Base-by-base conservation (phyloP, 2,797 vertebrate species). In the Scolopax bukidnonensis region DNA sequence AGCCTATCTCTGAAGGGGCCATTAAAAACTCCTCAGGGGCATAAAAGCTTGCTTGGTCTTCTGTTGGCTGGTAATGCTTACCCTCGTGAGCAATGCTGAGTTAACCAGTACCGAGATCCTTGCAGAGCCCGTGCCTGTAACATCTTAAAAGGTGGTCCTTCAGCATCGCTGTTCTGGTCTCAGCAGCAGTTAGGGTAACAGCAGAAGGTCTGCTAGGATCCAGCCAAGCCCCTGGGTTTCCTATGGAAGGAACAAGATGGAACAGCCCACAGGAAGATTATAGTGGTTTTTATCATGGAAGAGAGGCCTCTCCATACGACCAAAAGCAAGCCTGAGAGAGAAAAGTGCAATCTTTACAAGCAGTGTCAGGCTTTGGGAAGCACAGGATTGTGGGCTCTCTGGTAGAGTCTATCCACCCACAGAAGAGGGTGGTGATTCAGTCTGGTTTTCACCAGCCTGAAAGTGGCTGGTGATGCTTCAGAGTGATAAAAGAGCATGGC, bases 261-360 rank as follows among this genome's bases (percentile, higher is more conserved):
- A 73, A 25, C 19, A 73, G 36, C 3, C 36, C 13, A 3, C 1
- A 2, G 27, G 4, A 15, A 48, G 15, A 14, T 32, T 4, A 8
- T 0, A 0, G 11, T 27, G 16, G 11, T 33, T 24, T 38, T 2
- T 7, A 2, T 10, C 7, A 3, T 11, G 12, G 65, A 30, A 61
- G 10, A 24, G 69, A 36, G 10, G 20, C 4, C 3, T 73, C 3
- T 0, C 41, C 1, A 0, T 9, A 12, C 18, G 36, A 11, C 11
- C 17, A 20, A 43, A 64, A n/a, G 32, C 19, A 50, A 41, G 20
- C 8, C 36, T 30, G 17, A 17, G 28, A 38, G 16, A 41, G 53
- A 24, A 12, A 65, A 45, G 11, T 9, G 54, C 5, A 8, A 8
- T 47, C n/a, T 41, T n/a, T 38, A 9, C 7, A 16, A 41, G 23